Evolutionary conservation across 2,113 vertebrate species (phyloP).

Genomic region (Tichodroma muraria): DNA sequence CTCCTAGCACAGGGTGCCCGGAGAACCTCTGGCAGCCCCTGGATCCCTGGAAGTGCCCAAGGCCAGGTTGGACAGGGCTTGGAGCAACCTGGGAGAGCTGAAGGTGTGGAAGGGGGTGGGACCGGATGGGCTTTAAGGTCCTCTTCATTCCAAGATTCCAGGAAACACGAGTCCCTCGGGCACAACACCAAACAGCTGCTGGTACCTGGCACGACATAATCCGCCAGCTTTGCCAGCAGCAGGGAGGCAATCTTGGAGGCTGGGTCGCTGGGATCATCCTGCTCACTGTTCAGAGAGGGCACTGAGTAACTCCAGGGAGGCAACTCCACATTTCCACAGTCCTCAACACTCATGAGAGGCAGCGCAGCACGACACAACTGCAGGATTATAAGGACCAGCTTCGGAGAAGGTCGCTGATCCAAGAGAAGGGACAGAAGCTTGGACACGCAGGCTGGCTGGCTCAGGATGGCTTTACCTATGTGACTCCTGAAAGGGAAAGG

Average conservation of each 20-base stretch:
- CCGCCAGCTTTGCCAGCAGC: slow-evolving; percentile 91
- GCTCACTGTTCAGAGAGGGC: slow-evolving; percentile 87
- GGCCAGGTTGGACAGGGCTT: rapidly evolving
- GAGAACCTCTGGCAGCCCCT: not conserved
- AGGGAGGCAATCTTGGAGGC: slow-evolving; percentile 94
- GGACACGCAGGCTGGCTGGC: slow-evolving; percentile 97
- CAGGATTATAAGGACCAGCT: slow-evolving; percentile 95
- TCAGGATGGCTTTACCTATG: slow-evolving; percentile 97
- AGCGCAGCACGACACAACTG: slow-evolving; percentile 92
- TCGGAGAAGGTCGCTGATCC: slow-evolving; percentile 95
- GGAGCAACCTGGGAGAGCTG: not conserved
- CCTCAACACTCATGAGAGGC: slow-evolving; percentile 97
- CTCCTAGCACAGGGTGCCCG: not conserved
- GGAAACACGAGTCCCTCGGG: not conserved
- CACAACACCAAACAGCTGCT: not conserved
- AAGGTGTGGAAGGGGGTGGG: not conserved
- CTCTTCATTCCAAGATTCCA: not conserved
- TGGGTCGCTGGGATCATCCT: slow-evolving; percentile 91
- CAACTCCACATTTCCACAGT: slow-evolving; percentile 93
- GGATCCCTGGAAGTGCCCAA: not conserved
- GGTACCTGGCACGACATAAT: slow-evolving; percentile 97
- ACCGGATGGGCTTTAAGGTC: not conserved
- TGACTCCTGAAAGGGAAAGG: slow-evolving; percentile 80
- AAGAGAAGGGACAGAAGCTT: slow-evolving; percentile 94
- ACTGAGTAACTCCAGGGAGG: slow-evolving; percentile 96